Conservation (phyloP, 2,797 vertebrate species). For the Lagothrix lagotricha region DNA sequence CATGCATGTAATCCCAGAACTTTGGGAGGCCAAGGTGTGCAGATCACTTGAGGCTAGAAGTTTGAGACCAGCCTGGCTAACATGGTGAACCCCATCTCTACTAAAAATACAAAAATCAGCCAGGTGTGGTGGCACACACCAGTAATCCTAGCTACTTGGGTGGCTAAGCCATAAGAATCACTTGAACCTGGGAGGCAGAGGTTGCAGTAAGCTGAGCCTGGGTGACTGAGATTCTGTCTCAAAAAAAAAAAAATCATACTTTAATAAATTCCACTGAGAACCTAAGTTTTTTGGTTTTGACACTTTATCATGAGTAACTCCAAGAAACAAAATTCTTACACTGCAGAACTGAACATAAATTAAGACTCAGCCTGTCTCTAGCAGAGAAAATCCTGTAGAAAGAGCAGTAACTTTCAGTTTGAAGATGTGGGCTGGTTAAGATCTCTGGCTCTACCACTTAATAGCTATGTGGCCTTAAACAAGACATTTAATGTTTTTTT, state of each 20-base stretch:
- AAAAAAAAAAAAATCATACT: background rate
- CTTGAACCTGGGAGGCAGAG: background rate
- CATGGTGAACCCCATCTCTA: background rate
- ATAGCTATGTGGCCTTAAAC: background rate
- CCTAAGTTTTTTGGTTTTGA: background rate
- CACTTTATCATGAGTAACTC: conserved; percentile 6
- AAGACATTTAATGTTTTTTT: background rate
- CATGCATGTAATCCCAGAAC: background rate
- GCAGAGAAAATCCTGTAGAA: background rate
- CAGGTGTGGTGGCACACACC: background rate
- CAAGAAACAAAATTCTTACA: conserved; percentile 30
- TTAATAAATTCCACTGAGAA: conserved; percentile 45
- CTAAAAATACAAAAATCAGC: background rate
- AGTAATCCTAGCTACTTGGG: background rate
- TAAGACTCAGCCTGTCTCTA: background rate
- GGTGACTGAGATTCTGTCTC: background rate
- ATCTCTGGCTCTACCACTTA: background rate
- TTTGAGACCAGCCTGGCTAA: background rate
- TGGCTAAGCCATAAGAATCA: background rate
- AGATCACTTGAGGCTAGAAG: background rate
- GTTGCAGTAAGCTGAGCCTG: background rate
- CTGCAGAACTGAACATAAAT: background rate
- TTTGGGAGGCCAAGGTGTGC: background rate
- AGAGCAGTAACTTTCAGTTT: background rate
- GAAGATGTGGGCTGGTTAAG: background rate